A percentile compares a stretch with the other conserved stretches of the same genome.
phyloP scores from a whole-genome alignment of 2,797 vertebrate genomes.

The Propithecus deckenii region DNA sequence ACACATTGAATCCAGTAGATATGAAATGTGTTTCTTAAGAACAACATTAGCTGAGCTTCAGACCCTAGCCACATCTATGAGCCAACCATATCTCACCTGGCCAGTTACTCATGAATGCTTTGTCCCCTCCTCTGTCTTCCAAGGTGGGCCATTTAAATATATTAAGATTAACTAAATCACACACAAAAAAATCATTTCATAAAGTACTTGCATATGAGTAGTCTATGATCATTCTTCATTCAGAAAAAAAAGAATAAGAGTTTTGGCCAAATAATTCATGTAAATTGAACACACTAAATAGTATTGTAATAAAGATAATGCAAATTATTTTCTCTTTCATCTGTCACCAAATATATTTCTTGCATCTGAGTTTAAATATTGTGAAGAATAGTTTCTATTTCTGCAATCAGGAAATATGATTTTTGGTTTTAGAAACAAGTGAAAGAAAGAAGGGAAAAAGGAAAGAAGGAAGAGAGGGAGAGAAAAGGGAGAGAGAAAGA shows the following conservation, averaged over 20 bases:
- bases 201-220: background rate
- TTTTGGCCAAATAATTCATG: background rate
- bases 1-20: background rate
- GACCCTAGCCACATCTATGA: background rate
- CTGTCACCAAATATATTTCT: background rate
- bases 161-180: background rate
- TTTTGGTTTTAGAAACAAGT: background rate
- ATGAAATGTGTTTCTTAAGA: background rate
- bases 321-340: background rate
- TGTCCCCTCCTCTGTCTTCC: background rate
- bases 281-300: background rate
- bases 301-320: background rate
- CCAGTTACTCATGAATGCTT: background rate
- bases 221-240: background rate
- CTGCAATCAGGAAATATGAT: background rate
- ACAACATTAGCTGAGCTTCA: background rate
- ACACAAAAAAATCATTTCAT: constrained; percentile 7
- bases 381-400: background rate
- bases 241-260: background rate
- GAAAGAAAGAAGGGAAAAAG: background rate
- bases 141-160: background rate
- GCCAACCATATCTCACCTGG: background rate
- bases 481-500: background rate
- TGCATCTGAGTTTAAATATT: background rate
- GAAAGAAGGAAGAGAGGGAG: fast-evolving